Base-by-base conservation (phyloP, 2,113 vertebrate genomes). In the Gymnarchus niloticus region DNA sequence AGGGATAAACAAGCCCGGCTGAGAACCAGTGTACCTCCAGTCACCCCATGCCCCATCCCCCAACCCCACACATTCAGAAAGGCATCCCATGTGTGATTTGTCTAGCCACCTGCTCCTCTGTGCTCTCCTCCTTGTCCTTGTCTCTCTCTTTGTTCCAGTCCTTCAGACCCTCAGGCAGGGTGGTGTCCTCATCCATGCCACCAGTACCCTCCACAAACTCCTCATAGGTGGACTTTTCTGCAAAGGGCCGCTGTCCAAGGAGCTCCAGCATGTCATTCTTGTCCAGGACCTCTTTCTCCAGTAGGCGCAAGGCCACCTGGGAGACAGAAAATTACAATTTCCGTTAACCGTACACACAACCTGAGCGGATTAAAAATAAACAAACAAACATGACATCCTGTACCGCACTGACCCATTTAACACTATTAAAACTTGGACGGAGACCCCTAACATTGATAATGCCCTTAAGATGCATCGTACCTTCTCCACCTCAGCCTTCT, bases 151-250 rank as follows among this genome's bases (percentile, higher is more conserved):
- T 96, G 93, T 99, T 99, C 98, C 98, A 99, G 94, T 98, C 96
- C 92, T 97, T 98, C 86, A 99, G 95, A 81, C 98, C 98, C 88
- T 97, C 96, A 0, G 98, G 98, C 81, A 99, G 95, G 0, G 97
- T 92, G 0, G 98, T 99, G 92, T 99, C 98, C 88, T 99, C 98
- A 0, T 99, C 98, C 89, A 96, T 88, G 12, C 97, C 95, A 2
- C 98, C 98, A 0, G 98, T 99, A 56, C 98, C 98, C 92, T 99
- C 98, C 73, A 99, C 98, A 90, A 99, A 97, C 28, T 99, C 98
- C 90, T 99, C 98, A 0, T 99, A 99, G 0, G 98, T 97, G 6
- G 98, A 99, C 90, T 98, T 99, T 86, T 99, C 98, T 0, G 95
- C 94, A 84, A 99, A 99, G 0, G 98, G 98, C 84, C 98, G 94